Evolutionary conservation across 2,888 invertebrate species (phyloP).

Genomic region (Eristalis pertinax): DNA sequence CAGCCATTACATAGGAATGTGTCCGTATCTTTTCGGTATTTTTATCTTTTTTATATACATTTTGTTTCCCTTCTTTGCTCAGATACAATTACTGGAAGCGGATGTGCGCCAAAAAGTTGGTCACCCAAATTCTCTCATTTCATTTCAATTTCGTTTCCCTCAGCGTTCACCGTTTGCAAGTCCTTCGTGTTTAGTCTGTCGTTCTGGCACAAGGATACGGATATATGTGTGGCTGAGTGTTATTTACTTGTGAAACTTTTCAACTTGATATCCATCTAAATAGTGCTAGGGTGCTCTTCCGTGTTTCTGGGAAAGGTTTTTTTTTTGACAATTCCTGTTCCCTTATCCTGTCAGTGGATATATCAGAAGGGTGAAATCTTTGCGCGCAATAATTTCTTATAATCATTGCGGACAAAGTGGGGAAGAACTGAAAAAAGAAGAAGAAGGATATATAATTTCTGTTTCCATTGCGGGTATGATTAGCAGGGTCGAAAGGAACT

Average conservation of each 20-base stretch:
- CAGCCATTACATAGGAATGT: neutral
- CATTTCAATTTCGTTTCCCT: neutral
- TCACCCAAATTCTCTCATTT: neutral
- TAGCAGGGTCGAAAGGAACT: neutral
- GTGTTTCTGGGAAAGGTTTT: neutral
- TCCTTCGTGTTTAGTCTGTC: neutral
- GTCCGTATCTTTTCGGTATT: neutral
- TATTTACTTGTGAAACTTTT: constrained; percentile 35
- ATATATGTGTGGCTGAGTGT: constrained; percentile 2
- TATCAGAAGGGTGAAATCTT: constrained; percentile 32
- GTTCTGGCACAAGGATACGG: neutral
- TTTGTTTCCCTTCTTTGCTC: neutral
- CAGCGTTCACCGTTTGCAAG: neutral
- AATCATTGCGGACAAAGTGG: constrained; percentile 44
- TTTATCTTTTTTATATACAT: neutral
- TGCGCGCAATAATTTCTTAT: constrained; percentile 53
- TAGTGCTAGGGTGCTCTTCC: constrained; percentile 1
- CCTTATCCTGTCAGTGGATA: constrained; percentile 30
- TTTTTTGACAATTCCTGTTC: neutral
- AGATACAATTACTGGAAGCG: neutral
- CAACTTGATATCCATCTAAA: constrained; percentile 37
- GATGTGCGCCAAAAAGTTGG: neutral
- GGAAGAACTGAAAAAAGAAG: neutral
- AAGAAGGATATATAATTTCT: neutral
- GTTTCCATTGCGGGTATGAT: neutral